These are phyloP conservation scores for Spisula subtruncata DNA, from an alignment of 2,888 invertebrate species.

Conservation along the genomic window DNA sequence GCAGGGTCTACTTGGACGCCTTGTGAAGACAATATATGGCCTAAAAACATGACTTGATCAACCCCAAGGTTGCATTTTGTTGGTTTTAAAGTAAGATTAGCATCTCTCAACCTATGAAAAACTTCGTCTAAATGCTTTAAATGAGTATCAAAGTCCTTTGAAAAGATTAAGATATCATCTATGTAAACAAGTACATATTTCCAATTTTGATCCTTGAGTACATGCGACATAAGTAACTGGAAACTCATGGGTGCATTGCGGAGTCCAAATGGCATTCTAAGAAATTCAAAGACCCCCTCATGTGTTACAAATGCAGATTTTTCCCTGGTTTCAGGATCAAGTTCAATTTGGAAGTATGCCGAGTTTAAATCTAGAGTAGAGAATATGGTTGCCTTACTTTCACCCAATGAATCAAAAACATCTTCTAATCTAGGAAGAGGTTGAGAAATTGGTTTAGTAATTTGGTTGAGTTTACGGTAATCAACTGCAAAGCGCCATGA, in stretches of 20 bases:
- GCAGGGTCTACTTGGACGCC: conserved; percentile 59
- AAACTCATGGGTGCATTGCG: conserved; percentile 47
- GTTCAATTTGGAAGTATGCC: conserved; percentile 64
- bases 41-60: conserved; percentile 59
- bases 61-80: conserved; percentile 42
- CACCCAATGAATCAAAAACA: conserved; percentile 64
- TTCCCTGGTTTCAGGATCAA: conserved; percentile 41
- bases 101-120: conserved; percentile 35
- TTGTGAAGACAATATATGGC: conserved; percentile 57
- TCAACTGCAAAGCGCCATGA: not conserved
- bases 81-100: conserved; percentile 47
- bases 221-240: conserved; percentile 54
- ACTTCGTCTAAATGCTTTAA: conserved; percentile 47
- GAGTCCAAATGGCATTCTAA: conserved; percentile 59
- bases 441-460: conserved; percentile 53
- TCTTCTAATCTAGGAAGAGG: conserved; percentile 66
- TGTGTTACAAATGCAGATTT: conserved; percentile 64
- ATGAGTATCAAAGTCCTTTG: conserved; percentile 43
- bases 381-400: conserved; percentile 59
- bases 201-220: conserved; percentile 42
- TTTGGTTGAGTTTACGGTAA: conserved; percentile 55
- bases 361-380: conserved; percentile 59
- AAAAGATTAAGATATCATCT: conserved; percentile 57
- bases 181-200: conserved; percentile 57
- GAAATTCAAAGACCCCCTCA: conserved; percentile 57